Conservation (phyloP, 2,888 invertebrate genomes). For the Cistogaster globosa region DNA sequence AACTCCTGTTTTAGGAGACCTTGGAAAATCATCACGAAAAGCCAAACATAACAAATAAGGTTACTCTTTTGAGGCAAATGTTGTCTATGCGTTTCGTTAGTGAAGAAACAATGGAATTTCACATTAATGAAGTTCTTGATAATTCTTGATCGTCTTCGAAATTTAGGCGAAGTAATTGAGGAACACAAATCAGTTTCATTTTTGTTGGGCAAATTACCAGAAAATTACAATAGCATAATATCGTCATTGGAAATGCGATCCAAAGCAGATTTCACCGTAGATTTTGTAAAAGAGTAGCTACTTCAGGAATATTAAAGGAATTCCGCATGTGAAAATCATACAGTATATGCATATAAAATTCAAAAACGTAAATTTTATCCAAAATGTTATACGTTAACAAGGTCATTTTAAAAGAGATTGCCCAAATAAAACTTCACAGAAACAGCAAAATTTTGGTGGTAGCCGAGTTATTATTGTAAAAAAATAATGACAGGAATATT, state of each 20-base stretch:
- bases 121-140: conserved; percentile 46
- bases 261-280: conserved; percentile 27
- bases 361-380: conserved; percentile 30
- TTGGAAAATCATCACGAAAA: conserved; percentile 36
- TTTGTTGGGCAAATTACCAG: conserved; percentile 45
- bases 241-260: conserved; percentile 20
- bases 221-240: conserved; percentile 35
- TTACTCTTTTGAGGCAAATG: conserved; percentile 40
- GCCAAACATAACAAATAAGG: conserved; percentile 20
- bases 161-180: conserved; percentile 51
- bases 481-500: conserved; percentile 1
- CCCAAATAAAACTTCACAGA: conserved; percentile 4
- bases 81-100: neutral
- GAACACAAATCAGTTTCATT: conserved; percentile 33
- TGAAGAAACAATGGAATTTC: conserved; percentile 27
- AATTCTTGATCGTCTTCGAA: conserved; percentile 44
- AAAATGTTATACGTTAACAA: conserved; percentile 32
- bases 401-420: conserved; percentile 38
- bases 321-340: neutral
- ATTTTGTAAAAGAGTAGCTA: conserved; percentile 45
- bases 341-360: conserved; percentile 16
- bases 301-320: conserved; percentile 42
- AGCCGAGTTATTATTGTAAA: conserved; percentile 2
- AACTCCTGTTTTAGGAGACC: conserved; percentile 22
- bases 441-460: neutral